phyloP scores from a whole-genome alignment of 2,113 vertebrate species.

The Pipra filicauda region DNA sequence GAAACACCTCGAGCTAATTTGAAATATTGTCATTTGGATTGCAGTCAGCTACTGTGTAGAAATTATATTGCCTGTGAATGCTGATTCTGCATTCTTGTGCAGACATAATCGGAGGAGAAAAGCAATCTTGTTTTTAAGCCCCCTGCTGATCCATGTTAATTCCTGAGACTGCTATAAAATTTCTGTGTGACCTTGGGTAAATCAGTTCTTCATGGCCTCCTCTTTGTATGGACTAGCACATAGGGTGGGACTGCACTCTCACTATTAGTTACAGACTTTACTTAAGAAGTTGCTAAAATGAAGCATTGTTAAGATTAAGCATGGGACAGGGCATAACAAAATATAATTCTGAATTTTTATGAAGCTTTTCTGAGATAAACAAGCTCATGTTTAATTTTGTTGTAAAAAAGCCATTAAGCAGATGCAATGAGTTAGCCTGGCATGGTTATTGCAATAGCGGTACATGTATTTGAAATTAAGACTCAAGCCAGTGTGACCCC shows the following conservation, averaged over 20 bases:
- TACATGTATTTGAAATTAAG: background rate
- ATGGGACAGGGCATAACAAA: background rate
- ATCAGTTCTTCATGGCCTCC: background rate
- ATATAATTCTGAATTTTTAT: background rate
- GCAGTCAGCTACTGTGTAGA: background rate
- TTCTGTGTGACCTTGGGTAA: background rate
- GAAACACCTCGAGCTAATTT: background rate
- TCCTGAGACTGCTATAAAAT: conserved; percentile 11
- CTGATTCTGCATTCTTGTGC: conserved; percentile 10
- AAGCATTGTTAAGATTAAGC: background rate
- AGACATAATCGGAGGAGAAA: conserved; percentile 27
- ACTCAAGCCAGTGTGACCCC: background rate
- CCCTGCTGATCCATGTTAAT: conserved; percentile 14
- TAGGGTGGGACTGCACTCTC: background rate
- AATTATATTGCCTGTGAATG: background rate
- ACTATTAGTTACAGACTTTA: background rate
- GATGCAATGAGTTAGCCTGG: background rate
- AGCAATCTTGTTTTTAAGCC: conserved; percentile 31
- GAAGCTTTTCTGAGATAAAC: background rate
- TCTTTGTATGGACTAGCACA: background rate
- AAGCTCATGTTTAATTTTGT: background rate
- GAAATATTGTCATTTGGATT: background rate
- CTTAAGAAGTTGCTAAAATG: background rate
- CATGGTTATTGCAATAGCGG: background rate
- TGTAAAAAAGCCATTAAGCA: background rate